Evolutionary conservation across 2,113 vertebrate genomes (phyloP).

Genomic region (Oostethus manadensis): DNA sequence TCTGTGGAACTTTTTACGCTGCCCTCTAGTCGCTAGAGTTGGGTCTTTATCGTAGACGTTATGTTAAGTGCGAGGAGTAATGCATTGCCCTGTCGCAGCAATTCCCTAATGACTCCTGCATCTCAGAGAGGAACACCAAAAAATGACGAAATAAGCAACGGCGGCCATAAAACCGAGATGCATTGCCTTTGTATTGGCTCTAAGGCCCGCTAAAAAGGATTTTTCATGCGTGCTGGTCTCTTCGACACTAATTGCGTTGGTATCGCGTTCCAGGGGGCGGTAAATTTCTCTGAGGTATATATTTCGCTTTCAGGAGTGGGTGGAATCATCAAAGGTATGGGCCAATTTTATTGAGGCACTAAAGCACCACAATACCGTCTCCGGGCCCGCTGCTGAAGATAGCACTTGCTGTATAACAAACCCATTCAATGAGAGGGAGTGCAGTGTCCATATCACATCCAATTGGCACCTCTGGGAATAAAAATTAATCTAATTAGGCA

Average conservation of each 20-base stretch:
- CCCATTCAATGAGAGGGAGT: conserved; percentile 20
- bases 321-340: conserved; percentile 55
- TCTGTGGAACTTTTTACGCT: conserved; percentile 33
- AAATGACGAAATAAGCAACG: conserved; percentile 70
- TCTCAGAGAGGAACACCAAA: conserved; percentile 62
- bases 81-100: conserved; percentile 64
- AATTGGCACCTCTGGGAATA: background rate
- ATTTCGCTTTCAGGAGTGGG: conserved; percentile 53
- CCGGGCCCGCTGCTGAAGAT: conserved; percentile 32
- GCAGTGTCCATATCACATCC: conserved; percentile 2
- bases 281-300: conserved; percentile 70
- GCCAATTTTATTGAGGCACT: conserved; percentile 56
- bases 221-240: conserved; percentile 72
- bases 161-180: conserved; percentile 64
- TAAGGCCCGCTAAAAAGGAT: conserved; percentile 55
- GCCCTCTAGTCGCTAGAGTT: conserved; percentile 20
- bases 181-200: conserved; percentile 68
- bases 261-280: conserved; percentile 68
- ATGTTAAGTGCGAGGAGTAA: conserved; percentile 62
- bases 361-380: conserved; percentile 51
- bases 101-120: conserved; percentile 56
- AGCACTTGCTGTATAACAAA: conserved; percentile 13
- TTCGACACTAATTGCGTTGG: conserved; percentile 73
- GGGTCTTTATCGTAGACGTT: conserved; percentile 60
- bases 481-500: background rate